These are phyloP conservation scores for Zonotrichia albicollis DNA, from an alignment of 2,797 vertebrate genomes.

Conservation along the genomic window DNA sequence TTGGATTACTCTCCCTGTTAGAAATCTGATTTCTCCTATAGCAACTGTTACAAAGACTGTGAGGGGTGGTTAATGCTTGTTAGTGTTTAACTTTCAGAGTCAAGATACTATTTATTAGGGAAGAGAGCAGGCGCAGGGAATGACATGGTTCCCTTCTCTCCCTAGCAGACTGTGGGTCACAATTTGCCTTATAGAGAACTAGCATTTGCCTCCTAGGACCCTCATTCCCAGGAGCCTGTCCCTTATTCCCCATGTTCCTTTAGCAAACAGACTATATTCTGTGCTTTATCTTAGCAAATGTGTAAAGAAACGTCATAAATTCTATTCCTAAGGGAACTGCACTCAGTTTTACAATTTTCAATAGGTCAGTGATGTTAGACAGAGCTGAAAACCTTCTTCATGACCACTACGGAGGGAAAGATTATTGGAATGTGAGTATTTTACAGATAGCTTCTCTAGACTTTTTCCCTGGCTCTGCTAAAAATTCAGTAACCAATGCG, in stretches of 20 bases:
- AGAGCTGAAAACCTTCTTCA: slow-evolving; percentile 96
- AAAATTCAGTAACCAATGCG: neutral
- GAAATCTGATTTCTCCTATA: neutral
- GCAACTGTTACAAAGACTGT: neutral
- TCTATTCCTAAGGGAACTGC: slow-evolving; percentile 13
- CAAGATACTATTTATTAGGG: neutral
- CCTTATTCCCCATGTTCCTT: neutral
- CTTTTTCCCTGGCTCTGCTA: slow-evolving; percentile 4
- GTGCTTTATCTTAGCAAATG: neutral
- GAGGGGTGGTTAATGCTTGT: neutral
- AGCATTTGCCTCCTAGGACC: neutral
- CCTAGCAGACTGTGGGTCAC: neutral
- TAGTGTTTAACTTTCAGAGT: neutral
- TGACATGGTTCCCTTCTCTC: neutral
- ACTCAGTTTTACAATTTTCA: slow-evolving; percentile 35
- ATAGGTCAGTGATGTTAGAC: slow-evolving; percentile 95
- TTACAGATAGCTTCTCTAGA: neutral
- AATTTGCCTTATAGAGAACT: neutral
- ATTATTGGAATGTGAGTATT: slow-evolving; percentile 96
- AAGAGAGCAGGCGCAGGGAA: neutral
- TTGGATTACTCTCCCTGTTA: neutral
- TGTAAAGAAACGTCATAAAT: neutral
- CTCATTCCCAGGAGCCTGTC: neutral
- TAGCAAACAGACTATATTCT: neutral
- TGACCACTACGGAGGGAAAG: slow-evolving; percentile 94